phyloP scores from a whole-genome alignment of 2,797 vertebrate species.

The Oreonectes daqikongensis region DNA sequence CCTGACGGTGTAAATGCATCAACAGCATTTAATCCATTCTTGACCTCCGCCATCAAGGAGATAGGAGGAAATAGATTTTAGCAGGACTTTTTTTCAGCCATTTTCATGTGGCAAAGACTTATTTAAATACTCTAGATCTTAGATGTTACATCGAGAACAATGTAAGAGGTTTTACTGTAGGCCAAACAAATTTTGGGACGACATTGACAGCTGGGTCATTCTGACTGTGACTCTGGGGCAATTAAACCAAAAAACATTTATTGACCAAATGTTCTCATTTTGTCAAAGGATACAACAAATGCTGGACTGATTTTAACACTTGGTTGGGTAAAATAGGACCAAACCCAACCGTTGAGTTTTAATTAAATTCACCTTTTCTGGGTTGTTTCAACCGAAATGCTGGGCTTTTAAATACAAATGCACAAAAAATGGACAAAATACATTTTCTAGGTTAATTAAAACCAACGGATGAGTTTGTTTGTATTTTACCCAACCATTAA shows the following conservation, averaged over 20 bases:
- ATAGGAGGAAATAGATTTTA: constrained; percentile 22
- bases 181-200: background rate
- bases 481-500: too few species aligned
- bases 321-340: too few species aligned
- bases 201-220: constrained; percentile 1
- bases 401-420: background rate
- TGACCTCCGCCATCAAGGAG: constrained; percentile 70
- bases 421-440: too few species aligned
- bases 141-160: background rate
- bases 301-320: too few species aligned
- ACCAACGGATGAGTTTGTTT: too few species aligned
- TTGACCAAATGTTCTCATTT: constrained; percentile 9
- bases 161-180: background rate
- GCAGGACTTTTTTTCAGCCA: constrained; percentile 30
- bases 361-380: too few species aligned
- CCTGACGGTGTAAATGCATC: constrained; percentile 75
- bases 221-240: background rate
- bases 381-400: too few species aligned
- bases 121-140: background rate
- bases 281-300: background rate
- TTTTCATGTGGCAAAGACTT: background rate
- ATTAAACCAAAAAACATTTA: background rate
- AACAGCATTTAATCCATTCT: constrained; percentile 72
- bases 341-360: too few species aligned
- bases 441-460: too few species aligned